These are phyloP conservation scores for Ornithorhynchus anatinus DNA, from an alignment of 2,113 vertebrate species.

Conservation along the genomic window DNA sequence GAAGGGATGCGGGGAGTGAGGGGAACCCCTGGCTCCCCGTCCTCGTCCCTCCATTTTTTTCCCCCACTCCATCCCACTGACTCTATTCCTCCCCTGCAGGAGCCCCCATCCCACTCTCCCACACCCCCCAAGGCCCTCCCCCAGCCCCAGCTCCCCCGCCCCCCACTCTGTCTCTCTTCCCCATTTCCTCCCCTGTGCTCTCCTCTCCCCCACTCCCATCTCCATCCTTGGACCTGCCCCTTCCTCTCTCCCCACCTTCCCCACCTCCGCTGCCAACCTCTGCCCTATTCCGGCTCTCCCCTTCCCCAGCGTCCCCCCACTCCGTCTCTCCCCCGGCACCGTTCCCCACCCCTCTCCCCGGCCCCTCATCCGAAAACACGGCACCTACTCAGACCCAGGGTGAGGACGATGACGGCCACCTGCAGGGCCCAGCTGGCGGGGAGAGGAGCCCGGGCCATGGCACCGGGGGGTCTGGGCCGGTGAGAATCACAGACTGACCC, in stretches of 20 bases:
- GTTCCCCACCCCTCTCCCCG: not conserved
- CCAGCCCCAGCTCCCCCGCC: not conserved
- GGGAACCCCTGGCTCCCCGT: not conserved
- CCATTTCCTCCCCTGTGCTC: not conserved
- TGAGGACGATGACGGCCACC: slow-evolving; percentile 4
- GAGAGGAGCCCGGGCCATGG: not conserved
- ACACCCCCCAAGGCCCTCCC: not conserved
- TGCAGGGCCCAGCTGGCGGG: not conserved
- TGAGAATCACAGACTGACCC: not conserved
- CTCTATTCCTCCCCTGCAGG: not conserved
- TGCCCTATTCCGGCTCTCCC: not conserved
- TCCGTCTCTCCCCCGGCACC: accelerated
- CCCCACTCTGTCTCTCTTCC: not conserved
- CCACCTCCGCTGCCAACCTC: not conserved
- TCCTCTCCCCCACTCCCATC: too few relatives aligned
- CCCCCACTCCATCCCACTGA: not conserved
- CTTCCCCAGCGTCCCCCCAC: too few relatives aligned
- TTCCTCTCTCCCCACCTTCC: not conserved
- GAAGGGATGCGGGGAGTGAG: not conserved
- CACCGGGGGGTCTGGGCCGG: slow-evolving; percentile 24
- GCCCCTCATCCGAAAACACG: not conserved
- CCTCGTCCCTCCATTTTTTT: too few relatives aligned
- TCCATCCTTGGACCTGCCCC: too few relatives aligned
- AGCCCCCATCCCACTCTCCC: not conserved
- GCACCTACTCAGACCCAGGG: not conserved